phyloP scores from a whole-genome alignment of 2,113 vertebrate genomes.

The Xyrauchen texanus region DNA sequence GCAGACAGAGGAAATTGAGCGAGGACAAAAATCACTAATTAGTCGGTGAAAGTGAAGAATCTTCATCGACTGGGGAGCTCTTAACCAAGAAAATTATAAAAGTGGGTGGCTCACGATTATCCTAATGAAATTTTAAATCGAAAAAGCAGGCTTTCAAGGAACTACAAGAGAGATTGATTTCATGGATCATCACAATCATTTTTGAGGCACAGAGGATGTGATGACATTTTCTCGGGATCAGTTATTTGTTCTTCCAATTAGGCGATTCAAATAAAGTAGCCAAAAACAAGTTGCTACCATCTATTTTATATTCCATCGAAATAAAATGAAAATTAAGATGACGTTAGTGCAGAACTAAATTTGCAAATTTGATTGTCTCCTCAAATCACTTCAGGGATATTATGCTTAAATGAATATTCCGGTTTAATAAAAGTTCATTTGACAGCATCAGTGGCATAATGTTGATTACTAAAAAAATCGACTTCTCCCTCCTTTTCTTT shows the following conservation, averaged over 20 bases:
- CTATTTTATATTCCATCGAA: no score
- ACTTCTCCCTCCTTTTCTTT: no score
- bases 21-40: slow-evolving; percentile 98
- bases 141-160: neutral
- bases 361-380: no score
- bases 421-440: no score
- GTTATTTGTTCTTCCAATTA: neutral
- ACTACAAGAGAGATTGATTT: slow-evolving; percentile 2
- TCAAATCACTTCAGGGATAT: no score
- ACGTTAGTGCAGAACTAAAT: no score
- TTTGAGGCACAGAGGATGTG: neutral
- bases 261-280: neutral
- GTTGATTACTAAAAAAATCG: no score
- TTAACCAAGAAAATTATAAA: slow-evolving; percentile 68
- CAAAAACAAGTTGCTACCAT: no score
- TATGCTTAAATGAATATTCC: no score
- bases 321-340: no score
- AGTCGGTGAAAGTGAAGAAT: slow-evolving; percentile 79
- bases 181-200: neutral
- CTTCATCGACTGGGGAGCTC: slow-evolving; percentile 82
- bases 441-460: no score
- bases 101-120: slow-evolving; percentile 13
- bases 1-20: slow-evolving; percentile 78
- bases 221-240: no score
- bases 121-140: slow-evolving; percentile 24